A percentile compares a stretch with the other conserved stretches of the same genome.
These are phyloP conservation scores for Hesperia comma DNA, from an alignment of 2,888 invertebrate species.

Conservation along the genomic window DNA sequence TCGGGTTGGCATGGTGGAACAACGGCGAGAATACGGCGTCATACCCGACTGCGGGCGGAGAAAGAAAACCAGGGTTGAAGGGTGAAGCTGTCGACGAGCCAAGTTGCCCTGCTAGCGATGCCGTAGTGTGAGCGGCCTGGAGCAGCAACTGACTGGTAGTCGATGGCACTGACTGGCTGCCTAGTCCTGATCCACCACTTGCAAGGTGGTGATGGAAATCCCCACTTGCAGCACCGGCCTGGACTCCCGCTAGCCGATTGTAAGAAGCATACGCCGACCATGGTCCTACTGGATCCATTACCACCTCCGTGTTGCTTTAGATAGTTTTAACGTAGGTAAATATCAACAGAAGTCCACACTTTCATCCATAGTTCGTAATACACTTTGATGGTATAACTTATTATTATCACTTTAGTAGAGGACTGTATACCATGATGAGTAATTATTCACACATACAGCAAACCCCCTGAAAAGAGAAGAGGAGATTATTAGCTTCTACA, in stretches of 20 bases:
- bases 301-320: constrained; percentile 78
- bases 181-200: constrained; percentile 81
- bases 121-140: constrained; percentile 86
- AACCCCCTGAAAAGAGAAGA: constrained; percentile 75
- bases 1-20: constrained; percentile 91
- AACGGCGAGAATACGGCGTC: constrained; percentile 92
- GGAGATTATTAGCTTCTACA: constrained; percentile 39
- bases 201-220: constrained; percentile 88
- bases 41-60: constrained; percentile 90
- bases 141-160: constrained; percentile 87
- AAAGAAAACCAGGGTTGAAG: constrained; percentile 88
- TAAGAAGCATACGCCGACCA: constrained; percentile 93
- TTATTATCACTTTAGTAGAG: constrained; percentile 67
- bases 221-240: constrained; percentile 87
- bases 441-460: constrained; percentile 58
- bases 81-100: constrained; percentile 86
- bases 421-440: constrained; percentile 66
- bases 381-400: constrained; percentile 60
- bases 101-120: constrained; percentile 85
- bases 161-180: constrained; percentile 84
- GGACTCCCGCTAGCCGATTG: constrained; percentile 90
- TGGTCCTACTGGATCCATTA: constrained; percentile 96
- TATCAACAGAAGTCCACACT: constrained; percentile 81
- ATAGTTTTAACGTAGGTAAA: constrained; percentile 72
- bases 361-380: constrained; percentile 80